Percentiles rank a stretch among this genome's conserved stretches.
These are phyloP conservation scores for Mungos mungo DNA, from an alignment of 2,113 vertebrate species.

Conservation along the genomic window DNA sequence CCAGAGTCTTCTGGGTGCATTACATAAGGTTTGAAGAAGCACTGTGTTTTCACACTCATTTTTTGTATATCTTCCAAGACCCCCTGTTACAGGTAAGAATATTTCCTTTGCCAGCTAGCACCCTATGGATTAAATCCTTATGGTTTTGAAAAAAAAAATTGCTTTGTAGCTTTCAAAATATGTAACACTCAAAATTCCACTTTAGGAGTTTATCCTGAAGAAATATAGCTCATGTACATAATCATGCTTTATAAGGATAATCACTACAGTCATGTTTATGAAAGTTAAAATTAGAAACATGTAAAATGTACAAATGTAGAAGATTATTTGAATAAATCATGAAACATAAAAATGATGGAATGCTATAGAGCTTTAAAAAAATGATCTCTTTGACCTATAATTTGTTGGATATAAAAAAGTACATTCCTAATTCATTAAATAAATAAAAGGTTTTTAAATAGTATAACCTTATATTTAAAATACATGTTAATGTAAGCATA, in stretches of 20 bases:
- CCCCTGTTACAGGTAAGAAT: not conserved
- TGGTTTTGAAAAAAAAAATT: not conserved
- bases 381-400: not conserved
- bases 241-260: not conserved
- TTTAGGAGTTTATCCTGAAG: not conserved
- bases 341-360: not conserved
- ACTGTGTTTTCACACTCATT: not conserved
- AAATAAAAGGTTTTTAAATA: not conserved
- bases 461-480: not conserved
- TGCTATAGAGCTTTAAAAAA: not conserved
- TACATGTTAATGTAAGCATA: not conserved
- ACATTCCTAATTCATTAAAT: not conserved
- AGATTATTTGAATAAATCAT: not conserved
- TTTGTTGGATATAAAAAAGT: not conserved
- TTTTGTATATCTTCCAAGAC: not conserved
- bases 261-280: not conserved
- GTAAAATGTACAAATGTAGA: not conserved
- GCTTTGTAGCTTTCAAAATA: not conserved
- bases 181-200: not conserved
- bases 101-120: not conserved
- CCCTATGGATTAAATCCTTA: not conserved
- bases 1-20: not conserved
- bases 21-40: not conserved
- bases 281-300: not conserved
- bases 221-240: not conserved